Percentiles rank a stretch among this genome's conserved stretches.
Evolutionary conservation across 1,140 invertebrate genomes (phyloP).

Genomic region (Nymphalis io): DNA sequence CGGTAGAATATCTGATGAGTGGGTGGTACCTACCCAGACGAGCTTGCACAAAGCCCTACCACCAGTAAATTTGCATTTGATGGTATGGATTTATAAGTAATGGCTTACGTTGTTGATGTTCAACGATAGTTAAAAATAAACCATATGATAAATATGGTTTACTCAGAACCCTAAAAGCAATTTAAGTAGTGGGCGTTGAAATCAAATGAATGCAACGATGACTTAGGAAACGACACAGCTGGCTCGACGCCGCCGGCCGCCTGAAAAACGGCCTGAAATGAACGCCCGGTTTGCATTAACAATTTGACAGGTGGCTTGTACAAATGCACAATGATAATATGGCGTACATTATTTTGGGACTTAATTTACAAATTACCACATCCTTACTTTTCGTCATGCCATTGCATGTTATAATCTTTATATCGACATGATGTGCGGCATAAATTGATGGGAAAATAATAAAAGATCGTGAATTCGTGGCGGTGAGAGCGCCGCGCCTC

Average conservation of each 20-base stretch:
- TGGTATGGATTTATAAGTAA: too few species aligned
- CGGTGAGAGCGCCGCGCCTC: conserved; percentile 13
- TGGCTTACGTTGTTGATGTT: too few species aligned
- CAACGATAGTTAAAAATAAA: too few species aligned
- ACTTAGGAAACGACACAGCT: conserved; percentile 13
- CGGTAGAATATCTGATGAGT: too few species aligned
- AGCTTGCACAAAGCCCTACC: too few species aligned
- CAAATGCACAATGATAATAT: conserved; percentile 6
- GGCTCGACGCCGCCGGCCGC: background rate
- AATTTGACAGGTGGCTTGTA: conserved; percentile 25
- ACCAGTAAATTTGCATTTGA: too few species aligned
- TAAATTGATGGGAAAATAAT: conserved; percentile 11
- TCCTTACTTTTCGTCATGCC: background rate
- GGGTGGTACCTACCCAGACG: too few species aligned
- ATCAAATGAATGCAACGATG: conserved; percentile 16
- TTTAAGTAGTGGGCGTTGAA: conserved; percentile 12
- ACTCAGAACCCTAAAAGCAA: background rate
- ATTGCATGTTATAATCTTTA: conserved; percentile 1
- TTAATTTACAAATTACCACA: conserved; percentile 21
- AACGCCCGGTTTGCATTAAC: conserved; percentile 17
- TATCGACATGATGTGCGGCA: background rate
- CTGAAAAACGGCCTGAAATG: conserved; percentile 5
- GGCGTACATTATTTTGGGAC: conserved; percentile 14
- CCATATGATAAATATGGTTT: too few species aligned
- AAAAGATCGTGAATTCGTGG: conserved; percentile 1